Evolutionary conservation across 2,888 invertebrate genomes (phyloP).

Genomic region (Therioaphis trifolii): DNA sequence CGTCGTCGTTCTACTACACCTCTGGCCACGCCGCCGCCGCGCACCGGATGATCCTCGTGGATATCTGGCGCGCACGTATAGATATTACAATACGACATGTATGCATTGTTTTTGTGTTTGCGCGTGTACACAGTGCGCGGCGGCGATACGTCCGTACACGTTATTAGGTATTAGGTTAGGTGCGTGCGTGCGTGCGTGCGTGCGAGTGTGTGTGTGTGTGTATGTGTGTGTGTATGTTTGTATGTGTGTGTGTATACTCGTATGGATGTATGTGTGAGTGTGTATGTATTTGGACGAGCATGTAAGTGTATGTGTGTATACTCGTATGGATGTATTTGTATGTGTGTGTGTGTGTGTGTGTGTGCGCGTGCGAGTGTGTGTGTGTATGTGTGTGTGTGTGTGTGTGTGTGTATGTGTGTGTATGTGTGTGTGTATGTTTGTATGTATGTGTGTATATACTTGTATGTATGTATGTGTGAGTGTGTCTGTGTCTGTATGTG

Average conservation of each 20-base stretch:
- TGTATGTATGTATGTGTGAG: neutral
- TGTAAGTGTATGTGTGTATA: no score
- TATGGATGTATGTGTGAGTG: conserved; percentile 1
- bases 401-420: neutral
- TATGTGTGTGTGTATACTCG: neutral
- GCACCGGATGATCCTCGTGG: conserved; percentile 38
- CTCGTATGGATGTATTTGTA: no score
- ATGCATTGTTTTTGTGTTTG: no score
- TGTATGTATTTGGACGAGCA: no score
- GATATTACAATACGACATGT: no score
- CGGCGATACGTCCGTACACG: no score
- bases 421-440: neutral
- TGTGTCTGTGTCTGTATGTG: no score
- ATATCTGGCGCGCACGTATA: no score
- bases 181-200: no score
- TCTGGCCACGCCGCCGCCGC: conserved; percentile 45
- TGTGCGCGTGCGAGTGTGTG: neutral
- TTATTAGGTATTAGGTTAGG: no score
- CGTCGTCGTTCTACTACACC: neutral
- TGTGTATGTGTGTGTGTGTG: neutral
- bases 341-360: neutral
- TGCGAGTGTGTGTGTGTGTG: no score
- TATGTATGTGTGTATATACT: neutral
- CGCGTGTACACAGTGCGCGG: no score
- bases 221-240: conserved; percentile 6